Base-by-base conservation (phyloP, 2,797 vertebrate genomes). In the Onychomys arenicola region DNA sequence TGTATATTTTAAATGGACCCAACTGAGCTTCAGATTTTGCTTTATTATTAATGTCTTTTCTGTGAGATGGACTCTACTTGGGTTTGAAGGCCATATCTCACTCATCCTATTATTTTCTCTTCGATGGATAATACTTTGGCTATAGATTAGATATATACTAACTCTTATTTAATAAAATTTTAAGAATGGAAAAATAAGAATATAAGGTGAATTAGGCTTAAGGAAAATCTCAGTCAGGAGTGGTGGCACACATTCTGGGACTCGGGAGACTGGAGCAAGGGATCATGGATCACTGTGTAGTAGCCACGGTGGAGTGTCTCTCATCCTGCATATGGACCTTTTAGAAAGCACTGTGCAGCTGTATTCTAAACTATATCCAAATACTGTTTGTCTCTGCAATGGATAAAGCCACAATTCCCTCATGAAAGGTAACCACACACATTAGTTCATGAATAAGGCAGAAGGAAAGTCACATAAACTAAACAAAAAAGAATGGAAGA, bases 401-500 rank as follows among this genome's bases (percentile, higher is more conserved):
- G 19, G 52, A 63, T 88, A 10, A 93, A 96, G 27, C 32, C 46
- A 59, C 2, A 0, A 3, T 94, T 91, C 34, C 37, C 76, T 87
- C 76, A 86, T 67, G 89, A 92, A 90, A 55, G 46, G 49, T 85
- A 77, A 90, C 91, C 59, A 55, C 6, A 76, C 25, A 71, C 78
- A 40, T 86, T 69, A 88, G 84, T 76, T 96, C 63, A 97, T 84
- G 89, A 96, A 91, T 97, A 96, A 82, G 61, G 75, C 67, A 96
- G 89, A 89, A 96, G 57, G 95, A 96, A 96, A 88, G 49, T 71
- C 91, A 95, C 52, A 95, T 85, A 96, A 94, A 83, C 73, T 67
- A 94, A 93, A 82, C 59, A 84, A 93, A 95, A 89, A 93, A 94
- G 86, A 93, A 93, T 92, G 40, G 71, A 85, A 97, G 93, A 93